phyloP scores from a whole-genome alignment of 2,888 invertebrate genomes.

The Tinea pellionella region DNA sequence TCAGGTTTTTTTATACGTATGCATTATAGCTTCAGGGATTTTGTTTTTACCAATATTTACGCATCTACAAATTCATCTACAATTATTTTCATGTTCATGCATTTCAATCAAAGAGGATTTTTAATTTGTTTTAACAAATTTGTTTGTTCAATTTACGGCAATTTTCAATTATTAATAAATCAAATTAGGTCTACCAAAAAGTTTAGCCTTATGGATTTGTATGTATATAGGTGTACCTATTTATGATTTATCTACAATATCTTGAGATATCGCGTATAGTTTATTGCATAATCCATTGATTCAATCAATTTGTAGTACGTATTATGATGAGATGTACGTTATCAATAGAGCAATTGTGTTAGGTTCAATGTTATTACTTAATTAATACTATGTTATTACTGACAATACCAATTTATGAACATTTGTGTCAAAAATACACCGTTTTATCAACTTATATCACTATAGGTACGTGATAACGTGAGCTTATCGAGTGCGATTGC shows the following conservation, averaged over 20 bases:
- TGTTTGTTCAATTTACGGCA: too few species aligned
- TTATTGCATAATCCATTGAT: not conserved
- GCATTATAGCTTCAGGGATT: not conserved
- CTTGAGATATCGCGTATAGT: not conserved
- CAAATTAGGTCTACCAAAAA: too few species aligned
- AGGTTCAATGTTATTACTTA: not conserved
- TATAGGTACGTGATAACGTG: not conserved
- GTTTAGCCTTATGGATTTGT: too few species aligned
- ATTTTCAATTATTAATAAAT: too few species aligned
- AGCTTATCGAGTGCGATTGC: slow-evolving; percentile 1
- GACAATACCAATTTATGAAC: not conserved
- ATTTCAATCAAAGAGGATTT: not conserved
- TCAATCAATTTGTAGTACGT: not conserved
- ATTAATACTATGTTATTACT: not conserved
- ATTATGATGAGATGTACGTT: not conserved
- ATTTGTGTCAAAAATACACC: not conserved
- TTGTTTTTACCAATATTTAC: slow-evolving; percentile 1
- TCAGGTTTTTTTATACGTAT: not conserved
- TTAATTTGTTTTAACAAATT: not conserved
- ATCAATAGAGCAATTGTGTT: not conserved
- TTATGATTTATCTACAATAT: not conserved
- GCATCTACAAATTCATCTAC: not conserved
- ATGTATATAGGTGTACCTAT: too few species aligned
- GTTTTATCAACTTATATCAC: not conserved
- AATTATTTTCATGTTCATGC: not conserved